A percentile compares a stretch with the other conserved stretches of the same genome.
Conservation (phyloP, 2,113 vertebrate genomes). For the Antechinus flavipes region DNA sequence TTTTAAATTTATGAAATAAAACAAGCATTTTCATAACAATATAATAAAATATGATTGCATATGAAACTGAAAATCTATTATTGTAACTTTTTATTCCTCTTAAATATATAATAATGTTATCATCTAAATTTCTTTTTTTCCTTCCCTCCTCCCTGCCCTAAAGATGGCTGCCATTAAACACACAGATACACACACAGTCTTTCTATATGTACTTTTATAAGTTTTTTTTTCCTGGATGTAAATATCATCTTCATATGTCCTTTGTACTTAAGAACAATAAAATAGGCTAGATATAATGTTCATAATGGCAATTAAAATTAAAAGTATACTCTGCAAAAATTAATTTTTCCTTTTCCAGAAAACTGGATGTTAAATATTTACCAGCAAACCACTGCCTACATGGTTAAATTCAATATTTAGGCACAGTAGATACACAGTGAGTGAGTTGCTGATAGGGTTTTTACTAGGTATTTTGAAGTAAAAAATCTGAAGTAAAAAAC, state of each 20-base stretch:
- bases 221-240: background rate
- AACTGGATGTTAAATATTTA: background rate
- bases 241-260: background rate
- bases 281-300: background rate
- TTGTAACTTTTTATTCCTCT: background rate
- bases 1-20: background rate
- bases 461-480: background rate
- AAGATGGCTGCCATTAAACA: background rate
- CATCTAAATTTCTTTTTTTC: background rate
- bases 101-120: background rate
- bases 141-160: no score
- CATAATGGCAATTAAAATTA: background rate
- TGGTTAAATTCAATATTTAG: background rate
- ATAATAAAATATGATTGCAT: background rate
- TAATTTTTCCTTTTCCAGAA: background rate
- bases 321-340: background rate
- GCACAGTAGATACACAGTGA: background rate
- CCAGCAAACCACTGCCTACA: background rate
- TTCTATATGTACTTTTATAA: no score
- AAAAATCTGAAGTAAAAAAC: background rate
- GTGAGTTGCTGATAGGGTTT: background rate
- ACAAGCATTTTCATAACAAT: background rate
- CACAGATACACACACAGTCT: no score
- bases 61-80: background rate
- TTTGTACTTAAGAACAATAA: background rate